Evolutionary conservation across 2,888 invertebrate genomes (phyloP), one percentile per base, ranked within the genome.

Genomic region (Ommatoiulus sabulosus): DNA sequence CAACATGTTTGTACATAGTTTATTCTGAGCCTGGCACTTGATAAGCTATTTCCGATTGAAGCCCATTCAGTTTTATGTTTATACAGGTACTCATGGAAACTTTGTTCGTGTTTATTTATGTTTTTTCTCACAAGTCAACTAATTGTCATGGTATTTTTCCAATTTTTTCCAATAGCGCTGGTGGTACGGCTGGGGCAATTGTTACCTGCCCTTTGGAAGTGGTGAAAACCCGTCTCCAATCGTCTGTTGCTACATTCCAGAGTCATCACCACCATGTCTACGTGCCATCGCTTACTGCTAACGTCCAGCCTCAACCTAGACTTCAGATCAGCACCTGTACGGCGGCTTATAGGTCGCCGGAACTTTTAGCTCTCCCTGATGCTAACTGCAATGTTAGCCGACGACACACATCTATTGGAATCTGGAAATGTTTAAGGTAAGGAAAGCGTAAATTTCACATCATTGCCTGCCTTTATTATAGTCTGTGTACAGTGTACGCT

Each of bases 121-220:
- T n/a, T n/a, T n/a, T n/a, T n/a, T n/a, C n/a, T n/a, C n/a, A n/a
- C n/a, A n/a, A n/a, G n/a, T n/a, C n/a, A n/a, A n/a, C n/a, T n/a
- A n/a, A n/a, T n/a, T n/a, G n/a, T n/a, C n/a, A n/a, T n/a, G n/a
- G n/a, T n/a, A n/a, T n/a, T n/a, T n/a, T n/a, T n/a, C n/a, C n/a
- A n/a, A n/a, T 72, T 20, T 85, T 48, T 84, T 88, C 8, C 24
- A 17, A n/a, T 93, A 99, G 99, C 92, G 95, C 97, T 93, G 99
- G 98, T 90, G 99, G 99, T 90, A 99, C 99, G 88, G 96, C 97
- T 86, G 99, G 99, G 88, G 99, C 99, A 24, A 97, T 99, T 90
- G 96, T 98, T 90, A 99, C 99, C 92, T 99, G 99, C 93, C 99
- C 99, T 15, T 94, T 99, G 91, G 99, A 99, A 94, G 99, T 99